phyloP scores from a whole-genome alignment of 2,888 invertebrate species.

The Phrixothrix hirtus region DNA sequence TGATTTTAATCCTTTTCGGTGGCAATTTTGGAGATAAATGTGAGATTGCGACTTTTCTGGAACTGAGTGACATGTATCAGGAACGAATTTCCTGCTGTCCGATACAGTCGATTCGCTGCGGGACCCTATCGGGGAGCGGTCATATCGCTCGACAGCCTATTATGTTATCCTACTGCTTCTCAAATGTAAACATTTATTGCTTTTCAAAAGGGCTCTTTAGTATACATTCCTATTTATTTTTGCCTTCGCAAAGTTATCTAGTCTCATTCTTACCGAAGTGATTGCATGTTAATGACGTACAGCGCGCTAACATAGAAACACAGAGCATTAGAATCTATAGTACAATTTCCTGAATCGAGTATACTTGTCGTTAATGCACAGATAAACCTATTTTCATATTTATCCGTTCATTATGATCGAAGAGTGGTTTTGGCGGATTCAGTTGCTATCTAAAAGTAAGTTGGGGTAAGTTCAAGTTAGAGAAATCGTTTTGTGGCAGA shows the following conservation, averaged over 20 bases:
- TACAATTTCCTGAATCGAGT: constrained; percentile 32
- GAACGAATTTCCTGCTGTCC: constrained; percentile 53
- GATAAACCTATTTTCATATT: constrained; percentile 32
- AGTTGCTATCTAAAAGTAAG: constrained; percentile 7
- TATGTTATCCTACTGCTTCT: constrained; percentile 45
- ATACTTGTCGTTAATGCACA: constrained; percentile 31
- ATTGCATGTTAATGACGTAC: not conserved
- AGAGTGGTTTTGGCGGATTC: constrained; percentile 29
- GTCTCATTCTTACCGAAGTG: too few relatives aligned
- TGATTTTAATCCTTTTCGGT: too few relatives aligned
- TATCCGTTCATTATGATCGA: constrained; percentile 31
- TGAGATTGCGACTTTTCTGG: constrained; percentile 3
- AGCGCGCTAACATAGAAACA: not conserved
- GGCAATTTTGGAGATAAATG: too few relatives aligned
- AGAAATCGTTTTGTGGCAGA: constrained; percentile 2
- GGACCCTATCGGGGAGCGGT: constrained; percentile 45
- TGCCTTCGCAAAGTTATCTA: constrained; percentile 1
- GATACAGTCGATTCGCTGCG: constrained; percentile 44
- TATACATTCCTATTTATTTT: constrained; percentile 12
- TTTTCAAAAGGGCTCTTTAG: constrained; percentile 38
- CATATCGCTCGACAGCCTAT: constrained; percentile 50
- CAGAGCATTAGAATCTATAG: constrained; percentile 15
- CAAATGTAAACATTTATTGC: constrained; percentile 53
- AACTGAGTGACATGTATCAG: constrained; percentile 43
- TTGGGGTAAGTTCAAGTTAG: not conserved